Percentiles rank a stretch among this genome's conserved stretches.
phyloP scores from a whole-genome alignment of 2,113 vertebrate species.

The Alligator sinensis region DNA sequence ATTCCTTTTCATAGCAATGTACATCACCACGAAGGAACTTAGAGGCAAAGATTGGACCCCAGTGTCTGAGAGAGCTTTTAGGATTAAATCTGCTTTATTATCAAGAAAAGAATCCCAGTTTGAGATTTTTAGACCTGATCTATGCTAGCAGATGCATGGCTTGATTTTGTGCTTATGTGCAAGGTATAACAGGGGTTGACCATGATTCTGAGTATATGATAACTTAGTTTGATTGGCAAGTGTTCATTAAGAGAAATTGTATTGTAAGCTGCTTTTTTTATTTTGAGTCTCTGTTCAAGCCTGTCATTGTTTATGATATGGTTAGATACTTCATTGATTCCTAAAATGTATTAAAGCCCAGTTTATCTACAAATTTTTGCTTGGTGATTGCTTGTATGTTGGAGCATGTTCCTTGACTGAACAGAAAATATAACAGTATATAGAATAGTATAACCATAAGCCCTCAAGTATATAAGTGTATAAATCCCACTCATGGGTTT shows the following conservation, averaged over 20 bases:
- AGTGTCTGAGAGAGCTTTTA: neutral
- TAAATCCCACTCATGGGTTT: slow-evolving; percentile 18
- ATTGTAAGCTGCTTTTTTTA: neutral
- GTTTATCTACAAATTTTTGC: neutral
- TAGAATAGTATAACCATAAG: neutral
- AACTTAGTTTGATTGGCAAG: neutral
- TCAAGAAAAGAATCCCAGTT: neutral
- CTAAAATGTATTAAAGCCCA: neutral
- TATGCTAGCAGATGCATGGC: neutral
- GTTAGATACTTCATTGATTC: neutral
- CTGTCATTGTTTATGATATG: neutral
- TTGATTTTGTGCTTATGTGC: neutral
- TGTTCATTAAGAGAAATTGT: neutral
- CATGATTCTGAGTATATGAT: neutral
- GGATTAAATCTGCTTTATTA: neutral
- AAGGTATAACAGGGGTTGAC: neutral
- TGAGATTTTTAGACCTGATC: neutral
- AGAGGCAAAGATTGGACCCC: neutral
- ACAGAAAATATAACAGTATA: neutral
- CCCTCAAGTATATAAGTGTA: neutral
- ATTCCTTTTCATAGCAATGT: too few relatives aligned
- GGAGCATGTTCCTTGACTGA: neutral
- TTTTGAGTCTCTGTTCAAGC: too few relatives aligned
- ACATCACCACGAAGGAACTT: neutral
- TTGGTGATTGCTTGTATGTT: neutral